These are phyloP conservation scores for Melanitta fusca DNA, from an alignment of 2,797 vertebrate species.

Conservation along the genomic window DNA sequence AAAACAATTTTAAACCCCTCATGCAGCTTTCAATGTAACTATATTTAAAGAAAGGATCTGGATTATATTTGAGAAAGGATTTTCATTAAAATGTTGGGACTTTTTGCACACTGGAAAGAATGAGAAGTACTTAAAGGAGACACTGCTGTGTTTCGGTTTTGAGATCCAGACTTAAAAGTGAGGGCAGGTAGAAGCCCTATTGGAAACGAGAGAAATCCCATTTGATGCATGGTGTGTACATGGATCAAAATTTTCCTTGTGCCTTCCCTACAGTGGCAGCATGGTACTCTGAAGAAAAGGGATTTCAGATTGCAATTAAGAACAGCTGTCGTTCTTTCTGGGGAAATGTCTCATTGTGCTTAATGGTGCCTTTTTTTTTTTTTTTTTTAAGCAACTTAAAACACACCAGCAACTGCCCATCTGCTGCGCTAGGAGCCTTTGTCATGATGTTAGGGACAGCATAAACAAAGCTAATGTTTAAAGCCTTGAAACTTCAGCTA, in stretches of 20 bases:
- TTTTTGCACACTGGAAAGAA: background rate
- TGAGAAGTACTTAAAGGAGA: background rate
- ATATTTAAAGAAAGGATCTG: background rate
- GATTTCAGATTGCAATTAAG: conserved; percentile 38
- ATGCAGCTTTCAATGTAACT: background rate
- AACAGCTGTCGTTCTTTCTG: conserved; percentile 63
- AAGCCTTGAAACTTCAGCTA: background rate
- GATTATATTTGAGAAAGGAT: background rate
- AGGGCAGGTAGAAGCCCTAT: background rate
- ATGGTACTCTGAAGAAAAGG: background rate
- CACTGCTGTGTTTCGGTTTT: background rate
- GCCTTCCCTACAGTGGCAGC: background rate
- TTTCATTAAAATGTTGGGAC: background rate
- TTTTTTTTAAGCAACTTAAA: background rate
- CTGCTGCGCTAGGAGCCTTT: conserved; percentile 38
- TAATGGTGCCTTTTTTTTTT: background rate
- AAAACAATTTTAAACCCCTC: background rate
- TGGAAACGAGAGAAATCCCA: background rate
- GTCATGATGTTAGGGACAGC: background rate
- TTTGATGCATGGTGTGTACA: background rate
- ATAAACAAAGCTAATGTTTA: background rate
- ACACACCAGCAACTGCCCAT: conserved; percentile 46
- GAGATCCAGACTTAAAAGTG: background rate
- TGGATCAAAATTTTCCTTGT: background rate
- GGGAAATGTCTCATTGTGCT: conserved; percentile 59